These are phyloP conservation scores for Aradophagus sp. DNA, from an alignment of 1,140 invertebrate genomes.

Conservation along the genomic window DNA sequence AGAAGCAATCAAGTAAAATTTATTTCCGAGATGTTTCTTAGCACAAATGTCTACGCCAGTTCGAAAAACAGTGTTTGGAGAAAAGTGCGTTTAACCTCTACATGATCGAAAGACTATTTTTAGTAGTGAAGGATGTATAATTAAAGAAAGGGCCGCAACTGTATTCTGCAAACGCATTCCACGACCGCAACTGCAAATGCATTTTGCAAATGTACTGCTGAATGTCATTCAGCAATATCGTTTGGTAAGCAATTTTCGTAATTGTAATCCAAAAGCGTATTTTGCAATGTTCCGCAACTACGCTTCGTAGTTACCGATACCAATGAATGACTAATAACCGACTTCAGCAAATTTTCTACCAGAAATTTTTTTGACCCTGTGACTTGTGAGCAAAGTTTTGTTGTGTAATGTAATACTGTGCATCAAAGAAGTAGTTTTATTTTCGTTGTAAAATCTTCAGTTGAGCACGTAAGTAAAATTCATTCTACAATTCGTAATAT, in stretches of 20 bases:
- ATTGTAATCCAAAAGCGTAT: not conserved
- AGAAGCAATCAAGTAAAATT: too few species aligned
- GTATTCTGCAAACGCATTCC: too few species aligned
- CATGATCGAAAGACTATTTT: constrained; percentile 6
- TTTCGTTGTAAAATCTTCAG: constrained; percentile 1
- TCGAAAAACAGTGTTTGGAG: too few species aligned
- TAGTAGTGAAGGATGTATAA: constrained; percentile 11
- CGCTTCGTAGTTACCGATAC: too few species aligned
- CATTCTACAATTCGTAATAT: not conserved
- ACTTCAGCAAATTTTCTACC: not conserved
- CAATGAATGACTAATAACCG: too few species aligned
- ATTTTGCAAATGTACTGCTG: too few species aligned
- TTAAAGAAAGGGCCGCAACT: constrained; percentile 1
- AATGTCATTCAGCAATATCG: not conserved
- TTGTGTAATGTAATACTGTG: constrained; percentile 1
- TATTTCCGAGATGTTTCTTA: too few species aligned
- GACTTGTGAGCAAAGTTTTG: too few species aligned
- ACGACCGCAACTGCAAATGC: too few species aligned
- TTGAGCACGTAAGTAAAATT: constrained; percentile 4
- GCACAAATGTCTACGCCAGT: too few species aligned
- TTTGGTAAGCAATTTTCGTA: not conserved
- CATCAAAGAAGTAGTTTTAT: not conserved
- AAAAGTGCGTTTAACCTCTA: constrained; percentile 9
- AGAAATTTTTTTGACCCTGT: not conserved
- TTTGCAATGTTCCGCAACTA: too few species aligned